Conservation (phyloP, 1,140 invertebrate genomes). For the Formica exsecta region DNA sequence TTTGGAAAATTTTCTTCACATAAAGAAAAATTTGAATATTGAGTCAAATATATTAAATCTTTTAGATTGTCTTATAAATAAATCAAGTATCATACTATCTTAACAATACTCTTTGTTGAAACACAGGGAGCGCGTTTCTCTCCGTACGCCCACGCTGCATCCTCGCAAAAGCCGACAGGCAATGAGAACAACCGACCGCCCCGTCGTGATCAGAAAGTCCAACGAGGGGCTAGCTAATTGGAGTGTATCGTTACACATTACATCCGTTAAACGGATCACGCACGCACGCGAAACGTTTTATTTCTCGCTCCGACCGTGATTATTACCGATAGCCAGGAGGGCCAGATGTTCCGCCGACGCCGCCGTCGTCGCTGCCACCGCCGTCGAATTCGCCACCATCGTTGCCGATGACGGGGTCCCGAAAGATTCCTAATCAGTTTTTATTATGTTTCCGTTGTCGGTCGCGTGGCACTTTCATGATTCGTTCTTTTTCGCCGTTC, state of each 20-base stretch:
- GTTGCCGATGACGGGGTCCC: constrained; percentile 64
- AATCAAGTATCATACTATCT: background rate
- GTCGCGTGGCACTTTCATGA: constrained; percentile 76
- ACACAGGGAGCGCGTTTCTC: background rate
- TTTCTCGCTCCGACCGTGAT: constrained; percentile 75
- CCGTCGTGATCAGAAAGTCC: constrained; percentile 30
- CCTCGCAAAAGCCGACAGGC: background rate
- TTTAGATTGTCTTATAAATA: background rate
- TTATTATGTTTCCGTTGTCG: constrained; percentile 72
- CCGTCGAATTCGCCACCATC: constrained; percentile 17
- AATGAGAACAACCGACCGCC: background rate
- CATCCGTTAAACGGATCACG: constrained; percentile 73
- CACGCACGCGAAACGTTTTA: constrained; percentile 70
- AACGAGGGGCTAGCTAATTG: constrained; percentile 64
- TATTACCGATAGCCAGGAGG: constrained; percentile 78
- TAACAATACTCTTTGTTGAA: constrained; percentile 27
- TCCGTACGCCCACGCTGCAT: background rate
- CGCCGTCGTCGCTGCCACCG: constrained; percentile 25
- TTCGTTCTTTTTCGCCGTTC: constrained; percentile 57
- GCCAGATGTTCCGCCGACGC: constrained; percentile 77
- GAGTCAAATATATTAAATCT: background rate
- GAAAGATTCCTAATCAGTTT: constrained; percentile 77
- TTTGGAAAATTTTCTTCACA: background rate
- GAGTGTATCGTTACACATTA: constrained; percentile 70
- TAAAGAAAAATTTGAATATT: background rate